Percentiles rank a stretch among this genome's conserved stretches.
These are phyloP conservation scores for Tenthredo notha DNA, from an alignment of 2,888 invertebrate genomes.

Conservation along the genomic window DNA sequence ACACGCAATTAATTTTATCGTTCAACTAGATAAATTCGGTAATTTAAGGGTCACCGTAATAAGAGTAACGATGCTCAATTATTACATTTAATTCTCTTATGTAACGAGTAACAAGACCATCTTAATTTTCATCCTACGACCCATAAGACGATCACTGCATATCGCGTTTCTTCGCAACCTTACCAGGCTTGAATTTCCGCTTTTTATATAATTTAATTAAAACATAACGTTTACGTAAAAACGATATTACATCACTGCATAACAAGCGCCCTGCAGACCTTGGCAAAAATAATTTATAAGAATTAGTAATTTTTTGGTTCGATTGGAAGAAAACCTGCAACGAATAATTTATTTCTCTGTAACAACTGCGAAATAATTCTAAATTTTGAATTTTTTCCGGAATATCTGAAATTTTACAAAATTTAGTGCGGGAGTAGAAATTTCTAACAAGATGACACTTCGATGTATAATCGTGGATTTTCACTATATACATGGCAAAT, in stretches of 20 bases:
- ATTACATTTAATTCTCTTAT: neutral
- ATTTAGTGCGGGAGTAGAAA: too few species aligned
- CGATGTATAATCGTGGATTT: too few species aligned
- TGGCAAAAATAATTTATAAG: too few species aligned
- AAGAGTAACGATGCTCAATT: constrained; percentile 12
- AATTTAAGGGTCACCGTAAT: neutral
- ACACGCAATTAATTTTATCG: neutral
- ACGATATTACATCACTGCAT: neutral
- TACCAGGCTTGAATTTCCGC: neutral
- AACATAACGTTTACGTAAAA: neutral
- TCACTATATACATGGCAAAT: too few species aligned
- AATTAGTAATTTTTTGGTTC: too few species aligned
- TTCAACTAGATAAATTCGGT: neutral
- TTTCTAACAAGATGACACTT: too few species aligned
- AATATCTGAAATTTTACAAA: too few species aligned
- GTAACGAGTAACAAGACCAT: neutral
- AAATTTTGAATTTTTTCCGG: too few species aligned
- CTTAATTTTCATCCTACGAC: neutral
- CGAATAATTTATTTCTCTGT: too few species aligned
- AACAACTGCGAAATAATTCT: too few species aligned
- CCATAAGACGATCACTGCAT: neutral
- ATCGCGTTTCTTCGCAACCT: neutral
- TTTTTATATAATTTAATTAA: neutral
- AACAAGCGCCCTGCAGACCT: too few species aligned
- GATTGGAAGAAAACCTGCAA: too few species aligned